These are phyloP conservation scores for Pollenia amentaria DNA, from an alignment of 2,888 invertebrate species.

Conservation along the genomic window DNA sequence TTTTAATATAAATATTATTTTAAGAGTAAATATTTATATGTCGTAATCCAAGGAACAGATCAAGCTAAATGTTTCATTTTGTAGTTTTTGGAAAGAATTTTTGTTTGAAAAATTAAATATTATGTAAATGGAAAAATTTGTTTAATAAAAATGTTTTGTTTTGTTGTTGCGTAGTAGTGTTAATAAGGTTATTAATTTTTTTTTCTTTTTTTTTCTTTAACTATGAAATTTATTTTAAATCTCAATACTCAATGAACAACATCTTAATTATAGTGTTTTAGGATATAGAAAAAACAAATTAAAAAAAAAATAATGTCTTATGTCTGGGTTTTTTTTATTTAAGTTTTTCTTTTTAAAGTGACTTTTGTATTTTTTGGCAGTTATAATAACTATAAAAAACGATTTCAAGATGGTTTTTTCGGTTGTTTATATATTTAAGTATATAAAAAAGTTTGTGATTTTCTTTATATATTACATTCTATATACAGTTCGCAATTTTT, in stretches of 20 bases:
- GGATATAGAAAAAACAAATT: constrained; percentile 16
- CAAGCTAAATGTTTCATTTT: constrained; percentile 73
- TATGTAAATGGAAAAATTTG: constrained; percentile 41
- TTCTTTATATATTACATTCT: constrained; percentile 48
- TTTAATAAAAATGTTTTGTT: constrained; percentile 24
- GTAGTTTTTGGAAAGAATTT: constrained; percentile 24
- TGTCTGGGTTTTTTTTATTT: constrained; percentile 17
- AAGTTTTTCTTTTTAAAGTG: constrained; percentile 46
- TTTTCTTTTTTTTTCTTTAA: not conserved
- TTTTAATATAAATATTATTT: constrained; percentile 51
- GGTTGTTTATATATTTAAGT: constrained; percentile 5
- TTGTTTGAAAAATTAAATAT: constrained; percentile 17
- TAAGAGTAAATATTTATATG: constrained; percentile 72
- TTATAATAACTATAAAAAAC: constrained; percentile 67
- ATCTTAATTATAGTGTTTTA: constrained; percentile 56
- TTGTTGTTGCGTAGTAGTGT: constrained; percentile 34
- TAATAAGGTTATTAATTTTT: not conserved
- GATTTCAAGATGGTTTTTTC: constrained; percentile 36
- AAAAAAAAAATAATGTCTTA: constrained; percentile 24
- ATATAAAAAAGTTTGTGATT: constrained; percentile 23
- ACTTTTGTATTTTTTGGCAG: constrained; percentile 66
- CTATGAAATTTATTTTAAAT: constrained; percentile 12
- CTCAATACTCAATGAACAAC: constrained; percentile 66
- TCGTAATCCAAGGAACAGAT: constrained; percentile 78
- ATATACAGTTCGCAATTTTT: constrained; percentile 39